phyloP scores from a whole-genome alignment of 2,888 invertebrate species.

The Stratiomys singularior region DNA sequence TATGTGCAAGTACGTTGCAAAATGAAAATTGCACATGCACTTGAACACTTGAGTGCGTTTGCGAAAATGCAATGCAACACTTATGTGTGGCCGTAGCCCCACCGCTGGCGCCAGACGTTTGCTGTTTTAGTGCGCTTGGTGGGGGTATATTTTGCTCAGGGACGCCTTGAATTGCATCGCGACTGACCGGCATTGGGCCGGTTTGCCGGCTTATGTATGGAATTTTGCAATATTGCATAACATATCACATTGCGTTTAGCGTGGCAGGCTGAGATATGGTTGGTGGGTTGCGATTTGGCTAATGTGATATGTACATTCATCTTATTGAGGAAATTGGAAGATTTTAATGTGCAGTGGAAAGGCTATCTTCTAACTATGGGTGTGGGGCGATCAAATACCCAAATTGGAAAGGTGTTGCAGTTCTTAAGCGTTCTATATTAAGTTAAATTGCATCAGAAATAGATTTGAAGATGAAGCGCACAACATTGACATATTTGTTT shows the following conservation, averaged over 20 bases:
- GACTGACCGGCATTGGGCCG: background rate
- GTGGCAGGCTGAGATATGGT: no score
- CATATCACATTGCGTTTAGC: background rate
- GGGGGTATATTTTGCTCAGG: background rate
- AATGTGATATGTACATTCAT: no score
- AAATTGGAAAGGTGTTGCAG: no score
- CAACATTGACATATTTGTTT: no score
- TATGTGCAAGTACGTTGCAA: constrained; percentile 25
- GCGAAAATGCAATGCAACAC: constrained; percentile 12
- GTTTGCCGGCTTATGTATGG: background rate
- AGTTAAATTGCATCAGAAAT: no score
- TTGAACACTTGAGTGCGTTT: constrained; percentile 13
- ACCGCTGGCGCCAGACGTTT: constrained; percentile 13
- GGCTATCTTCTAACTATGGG: no score
- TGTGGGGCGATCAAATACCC: no score
- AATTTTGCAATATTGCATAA: constrained; percentile 27
- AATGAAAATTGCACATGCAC: constrained; percentile 35
- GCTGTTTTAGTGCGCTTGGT: constrained; percentile 11
- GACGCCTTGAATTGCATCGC: constrained; percentile 10
- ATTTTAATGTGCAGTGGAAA: no score
- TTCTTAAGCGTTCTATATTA: no score
- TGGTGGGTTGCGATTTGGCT: no score
- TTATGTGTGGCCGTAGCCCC: constrained; percentile 6
- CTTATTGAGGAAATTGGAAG: no score
- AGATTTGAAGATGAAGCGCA: no score